phyloP scores from a whole-genome alignment of 2,797 vertebrate genomes.

The Platalea minor region DNA sequence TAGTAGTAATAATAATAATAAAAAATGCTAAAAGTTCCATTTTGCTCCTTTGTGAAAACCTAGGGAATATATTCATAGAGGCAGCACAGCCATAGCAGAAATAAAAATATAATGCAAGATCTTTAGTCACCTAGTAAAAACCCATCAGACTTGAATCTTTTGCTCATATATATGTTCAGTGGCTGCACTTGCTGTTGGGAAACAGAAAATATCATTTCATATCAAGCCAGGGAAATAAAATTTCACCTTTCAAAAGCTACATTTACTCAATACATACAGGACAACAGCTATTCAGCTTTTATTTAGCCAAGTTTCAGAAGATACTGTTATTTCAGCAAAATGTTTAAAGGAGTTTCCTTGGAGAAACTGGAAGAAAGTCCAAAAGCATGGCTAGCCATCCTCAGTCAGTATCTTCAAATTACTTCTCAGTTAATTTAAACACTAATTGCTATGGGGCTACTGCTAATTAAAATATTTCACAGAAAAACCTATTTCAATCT shows the following conservation, averaged over 20 bases:
- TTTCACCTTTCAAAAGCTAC: background rate
- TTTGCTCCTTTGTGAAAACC: background rate
- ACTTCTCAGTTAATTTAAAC: background rate
- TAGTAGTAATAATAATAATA: background rate
- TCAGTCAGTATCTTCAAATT: background rate
- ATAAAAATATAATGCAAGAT: background rate
- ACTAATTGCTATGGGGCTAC: background rate
- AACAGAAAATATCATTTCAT: background rate
- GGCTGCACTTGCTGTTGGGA: background rate
- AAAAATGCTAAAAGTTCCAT: background rate
- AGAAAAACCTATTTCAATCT: background rate
- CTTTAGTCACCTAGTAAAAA: background rate
- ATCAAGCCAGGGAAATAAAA: background rate
- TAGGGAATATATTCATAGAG: background rate
- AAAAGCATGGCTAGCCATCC: background rate
- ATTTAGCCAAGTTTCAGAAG: background rate
- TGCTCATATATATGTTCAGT: background rate
- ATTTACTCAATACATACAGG: background rate
- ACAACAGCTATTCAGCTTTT: background rate
- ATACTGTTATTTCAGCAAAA: background rate
- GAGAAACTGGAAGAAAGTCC: background rate
- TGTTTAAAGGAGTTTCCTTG: background rate
- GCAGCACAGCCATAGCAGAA: background rate
- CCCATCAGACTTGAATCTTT: background rate
- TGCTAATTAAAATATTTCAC: background rate